Evolutionary conservation across 2,113 vertebrate genomes (phyloP), one percentile per base, ranked within the genome.

Genomic region (Pseudopipra pipra): DNA sequence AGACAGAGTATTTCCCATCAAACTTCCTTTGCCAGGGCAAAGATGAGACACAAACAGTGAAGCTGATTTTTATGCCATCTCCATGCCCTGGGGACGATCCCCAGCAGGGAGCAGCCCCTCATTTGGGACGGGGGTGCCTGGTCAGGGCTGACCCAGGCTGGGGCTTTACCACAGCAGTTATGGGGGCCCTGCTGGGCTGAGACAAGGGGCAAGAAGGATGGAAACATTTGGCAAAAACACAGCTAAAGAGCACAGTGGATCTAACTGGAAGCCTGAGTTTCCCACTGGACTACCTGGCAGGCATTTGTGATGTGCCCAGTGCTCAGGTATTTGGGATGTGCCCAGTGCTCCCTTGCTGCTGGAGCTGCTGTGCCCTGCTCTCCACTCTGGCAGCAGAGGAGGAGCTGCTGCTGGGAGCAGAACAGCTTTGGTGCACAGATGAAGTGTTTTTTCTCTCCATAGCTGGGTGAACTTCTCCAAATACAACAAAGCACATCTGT

Each of bases 291-390:
- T 8, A 3, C 11, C 33, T 13, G 54, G 17, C 35, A 11, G 61
- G 25, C 17, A 2, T n/a, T 22, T 30, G n/a, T 28, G 37, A 6
- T 44, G 5, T 1, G 8, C 44, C 3, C 3, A 51, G 52, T 11
- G 49, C 39, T 39, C 39, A 12, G 59, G 24, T 18, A 2, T n/a
- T 20, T 30, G n/a, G 25, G 35, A 6, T 44, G 6, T 1, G 8
- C 44, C 3, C 3, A n/a, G 58, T 5, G 55, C 11, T 8, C 19
- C 28, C 0, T 0, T 4, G 68, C 77, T 33, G 49, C 49, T 18
- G 72, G 7, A 12, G 24, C 2, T 8, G 43, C 12, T 13, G 30
- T 1, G 2, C 4, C 47, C 49, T 19, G 24, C 24, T 1, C 5
- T 33, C 18, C 63, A 28, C 28, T 1, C 25, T 0, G 4, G 5